These are phyloP conservation scores for Petrocephalus zakoni DNA, from an alignment of 2,113 vertebrate genomes.

Conservation along the genomic window DNA sequence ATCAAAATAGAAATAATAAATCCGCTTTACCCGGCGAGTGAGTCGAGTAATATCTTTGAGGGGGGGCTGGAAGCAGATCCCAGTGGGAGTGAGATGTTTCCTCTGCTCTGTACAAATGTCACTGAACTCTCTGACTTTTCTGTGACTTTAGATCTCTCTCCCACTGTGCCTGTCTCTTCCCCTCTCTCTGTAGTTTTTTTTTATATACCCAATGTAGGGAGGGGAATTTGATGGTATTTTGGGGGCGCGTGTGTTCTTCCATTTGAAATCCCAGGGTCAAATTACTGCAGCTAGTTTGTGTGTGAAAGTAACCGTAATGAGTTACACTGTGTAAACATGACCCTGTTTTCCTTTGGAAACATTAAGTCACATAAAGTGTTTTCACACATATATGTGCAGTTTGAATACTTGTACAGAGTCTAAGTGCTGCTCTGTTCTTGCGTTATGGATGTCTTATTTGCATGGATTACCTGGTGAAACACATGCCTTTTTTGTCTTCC, in stretches of 20 bases:
- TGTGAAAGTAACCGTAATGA: conserved; percentile 4
- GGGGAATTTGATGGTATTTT: conserved; percentile 41
- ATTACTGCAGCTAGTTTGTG: conserved; percentile 12
- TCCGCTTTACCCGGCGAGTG: conserved; percentile 10
- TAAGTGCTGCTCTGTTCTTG: neutral
- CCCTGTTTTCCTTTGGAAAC: neutral
- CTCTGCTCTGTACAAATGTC: conserved; percentile 27
- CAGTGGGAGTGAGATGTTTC: conserved; percentile 8
- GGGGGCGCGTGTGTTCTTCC: neutral
- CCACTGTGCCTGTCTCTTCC: conserved; percentile 9
- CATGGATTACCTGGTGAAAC: conserved; percentile 20
- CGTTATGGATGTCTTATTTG: neutral
- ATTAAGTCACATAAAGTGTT: neutral
- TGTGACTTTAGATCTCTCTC: conserved; percentile 22
- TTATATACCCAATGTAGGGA: conserved; percentile 37
- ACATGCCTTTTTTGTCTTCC: conserved; percentile 42
- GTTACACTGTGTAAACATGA: conserved; percentile 8
- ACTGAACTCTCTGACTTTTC: conserved; percentile 25
- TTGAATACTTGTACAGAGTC: neutral
- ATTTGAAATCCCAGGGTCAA: neutral
- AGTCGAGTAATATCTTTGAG: conserved; percentile 16
- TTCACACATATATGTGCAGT: neutral
- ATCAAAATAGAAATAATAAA: conserved; percentile 28
- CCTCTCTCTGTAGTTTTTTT: conserved; percentile 37
- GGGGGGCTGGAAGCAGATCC: conserved; percentile 10